Conservation (phyloP, 2,797 vertebrate species). For the Sebastes diploproa region DNA sequence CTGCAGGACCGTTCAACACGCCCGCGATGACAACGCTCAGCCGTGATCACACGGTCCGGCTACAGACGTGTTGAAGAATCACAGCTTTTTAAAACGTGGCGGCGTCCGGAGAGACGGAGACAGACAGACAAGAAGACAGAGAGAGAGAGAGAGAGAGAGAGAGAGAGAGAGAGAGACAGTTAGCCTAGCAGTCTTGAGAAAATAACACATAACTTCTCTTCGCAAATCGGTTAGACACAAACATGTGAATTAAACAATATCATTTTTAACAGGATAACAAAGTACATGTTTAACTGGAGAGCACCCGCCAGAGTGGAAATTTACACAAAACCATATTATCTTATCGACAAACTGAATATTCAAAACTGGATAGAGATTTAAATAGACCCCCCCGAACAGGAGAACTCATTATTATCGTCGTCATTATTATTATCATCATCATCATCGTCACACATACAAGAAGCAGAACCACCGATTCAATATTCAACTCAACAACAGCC, state of each 20-base stretch:
- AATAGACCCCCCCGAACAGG: conserved; percentile 72
- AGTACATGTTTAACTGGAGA: conserved; percentile 64
- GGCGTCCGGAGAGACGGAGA: conserved; percentile 2
- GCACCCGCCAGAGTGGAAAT: conserved; percentile 69
- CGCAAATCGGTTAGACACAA: conserved; percentile 59
- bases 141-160: too few species aligned
- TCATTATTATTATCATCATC: conserved; percentile 41
- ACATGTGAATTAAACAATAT: conserved; percentile 70
- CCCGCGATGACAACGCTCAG: background rate
- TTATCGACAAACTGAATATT: conserved; percentile 69
- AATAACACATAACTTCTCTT: conserved; percentile 58
- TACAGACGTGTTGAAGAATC: conserved; percentile 5
- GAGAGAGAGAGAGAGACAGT: conserved; percentile 6
- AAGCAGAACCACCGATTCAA: conserved; percentile 56
- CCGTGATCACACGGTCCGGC: conserved; percentile 15
- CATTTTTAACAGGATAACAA: conserved; percentile 63
- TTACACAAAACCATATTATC: conserved; percentile 70
- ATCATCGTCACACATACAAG: conserved; percentile 48
- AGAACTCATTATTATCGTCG: conserved; percentile 65
- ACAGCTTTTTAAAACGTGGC: background rate
- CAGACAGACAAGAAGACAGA: background rate
- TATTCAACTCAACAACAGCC: conserved; percentile 38
- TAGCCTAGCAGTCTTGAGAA: conserved; percentile 79
- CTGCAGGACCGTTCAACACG: conserved; percentile 4
- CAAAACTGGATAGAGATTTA: conserved; percentile 68